A percentile compares a stretch with the other conserved stretches of the same genome.
Conservation (phyloP, 1,140 invertebrate genomes). For the Teleopsis dalmanni region DNA sequence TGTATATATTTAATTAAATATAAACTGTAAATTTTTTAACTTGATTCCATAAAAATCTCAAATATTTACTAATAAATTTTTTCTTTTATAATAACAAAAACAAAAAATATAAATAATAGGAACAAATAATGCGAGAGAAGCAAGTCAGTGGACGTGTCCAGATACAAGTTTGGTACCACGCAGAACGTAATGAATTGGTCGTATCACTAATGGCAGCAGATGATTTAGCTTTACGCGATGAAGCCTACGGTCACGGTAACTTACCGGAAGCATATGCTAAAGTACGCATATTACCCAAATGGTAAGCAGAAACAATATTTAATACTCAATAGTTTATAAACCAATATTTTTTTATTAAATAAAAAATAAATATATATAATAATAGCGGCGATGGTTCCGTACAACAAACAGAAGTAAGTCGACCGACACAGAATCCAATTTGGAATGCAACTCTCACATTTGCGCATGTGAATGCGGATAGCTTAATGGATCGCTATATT, state of each 20-base stretch:
- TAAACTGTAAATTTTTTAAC: not conserved
- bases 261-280: slow-evolving; percentile 76
- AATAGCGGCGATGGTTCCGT: slow-evolving; percentile 61
- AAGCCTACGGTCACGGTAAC: slow-evolving; percentile 62
- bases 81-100: too few relatives aligned
- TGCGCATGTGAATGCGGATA: slow-evolving; percentile 64
- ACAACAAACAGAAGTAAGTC: slow-evolving; percentile 71
- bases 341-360: not conserved
- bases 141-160: slow-evolving; percentile 69
- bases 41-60: not conserved
- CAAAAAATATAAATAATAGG: slow-evolving; percentile 43
- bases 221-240: slow-evolving; percentile 68
- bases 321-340: not conserved
- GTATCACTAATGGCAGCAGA: slow-evolving; percentile 76
- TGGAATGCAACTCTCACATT: slow-evolving; percentile 87
- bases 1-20: not conserved
- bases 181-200: slow-evolving; percentile 69
- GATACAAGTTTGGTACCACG: slow-evolving; percentile 79
- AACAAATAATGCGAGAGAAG: slow-evolving; percentile 65
- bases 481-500: slow-evolving; percentile 67
- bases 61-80: too few relatives aligned
- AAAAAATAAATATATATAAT: slow-evolving; percentile 3
- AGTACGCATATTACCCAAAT: slow-evolving; percentile 65
- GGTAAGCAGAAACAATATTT: slow-evolving; percentile 53
- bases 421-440: slow-evolving; percentile 74